phyloP scores from a whole-genome alignment of 2,888 invertebrate species.

The Chrysolina americana region DNA sequence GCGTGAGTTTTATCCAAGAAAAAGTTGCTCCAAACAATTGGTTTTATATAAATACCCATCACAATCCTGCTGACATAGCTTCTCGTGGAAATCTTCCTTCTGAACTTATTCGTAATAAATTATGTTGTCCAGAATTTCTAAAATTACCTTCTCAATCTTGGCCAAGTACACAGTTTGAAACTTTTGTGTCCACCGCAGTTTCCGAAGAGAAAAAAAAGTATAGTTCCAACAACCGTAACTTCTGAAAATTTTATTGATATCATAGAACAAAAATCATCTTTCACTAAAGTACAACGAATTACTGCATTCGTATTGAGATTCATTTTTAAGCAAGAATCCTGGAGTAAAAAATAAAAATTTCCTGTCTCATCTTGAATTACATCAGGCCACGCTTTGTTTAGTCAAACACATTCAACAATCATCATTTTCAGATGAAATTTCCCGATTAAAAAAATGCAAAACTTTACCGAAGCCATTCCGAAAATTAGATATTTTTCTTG shows the following conservation, averaged over 20 bases:
- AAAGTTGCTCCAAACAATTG: neutral
- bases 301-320: slow-evolving; percentile 7
- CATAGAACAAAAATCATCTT: slow-evolving; percentile 8
- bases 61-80: slow-evolving; percentile 6
- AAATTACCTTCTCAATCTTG: neutral
- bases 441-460: neutral
- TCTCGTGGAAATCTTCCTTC: slow-evolving; percentile 5
- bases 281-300: slow-evolving; percentile 17
- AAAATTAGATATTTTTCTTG: slow-evolving; percentile 4
- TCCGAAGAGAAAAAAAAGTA: neutral
- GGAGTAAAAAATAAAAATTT: neutral
- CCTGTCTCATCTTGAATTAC: neutral
- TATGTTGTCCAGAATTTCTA: slow-evolving; percentile 1
- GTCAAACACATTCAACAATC: slow-evolving; percentile 6
- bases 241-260: neutral
- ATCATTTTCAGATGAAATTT: slow-evolving; percentile 18
- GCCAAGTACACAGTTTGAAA: neutral
- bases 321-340: slow-evolving; percentile 14
- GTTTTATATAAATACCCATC: slow-evolving; percentile 5
- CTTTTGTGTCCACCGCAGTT: neutral
- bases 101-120: neutral
- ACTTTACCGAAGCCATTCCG: neutral
- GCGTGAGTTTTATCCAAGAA: slow-evolving; percentile 6
- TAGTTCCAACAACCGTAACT: neutral
- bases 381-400: slow-evolving; percentile 1